Percentiles rank a stretch among this genome's conserved stretches.
These are phyloP conservation scores for Bungarus multicinctus DNA, from an alignment of 2,113 vertebrate species.

Conservation along the genomic window DNA sequence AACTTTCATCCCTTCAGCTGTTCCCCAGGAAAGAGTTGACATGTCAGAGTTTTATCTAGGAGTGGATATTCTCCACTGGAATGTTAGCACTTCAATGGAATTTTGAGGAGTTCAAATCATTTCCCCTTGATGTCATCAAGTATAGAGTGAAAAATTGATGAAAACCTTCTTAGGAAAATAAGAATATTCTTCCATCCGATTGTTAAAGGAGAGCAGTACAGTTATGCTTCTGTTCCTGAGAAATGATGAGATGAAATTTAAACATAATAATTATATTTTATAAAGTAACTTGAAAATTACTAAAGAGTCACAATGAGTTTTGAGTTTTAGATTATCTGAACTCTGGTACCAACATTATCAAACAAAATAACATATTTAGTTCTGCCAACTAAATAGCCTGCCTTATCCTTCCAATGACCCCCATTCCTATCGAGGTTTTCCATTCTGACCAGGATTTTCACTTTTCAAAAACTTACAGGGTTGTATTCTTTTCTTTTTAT, in stretches of 20 bases:
- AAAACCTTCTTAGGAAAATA: slow-evolving; percentile 18
- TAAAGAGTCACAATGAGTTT: not conserved
- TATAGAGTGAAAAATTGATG: not conserved
- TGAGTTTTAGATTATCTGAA: not conserved
- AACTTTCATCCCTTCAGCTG: not conserved
- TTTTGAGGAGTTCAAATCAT: not conserved
- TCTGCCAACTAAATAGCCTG: not conserved
- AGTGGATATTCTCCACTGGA: not conserved
- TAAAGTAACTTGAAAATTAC: not conserved
- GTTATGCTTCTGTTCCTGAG: not conserved
- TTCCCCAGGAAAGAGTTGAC: not conserved
- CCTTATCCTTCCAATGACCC: not conserved
- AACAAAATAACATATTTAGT: not conserved
- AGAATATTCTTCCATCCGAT: not conserved
- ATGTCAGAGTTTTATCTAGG: not conserved
- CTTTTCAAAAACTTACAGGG: not conserved
- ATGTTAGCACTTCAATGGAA: slow-evolving; percentile 12
- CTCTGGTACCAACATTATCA: not conserved
- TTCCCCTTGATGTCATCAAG: slow-evolving; percentile 10
- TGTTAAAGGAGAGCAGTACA: slow-evolving; percentile 20
- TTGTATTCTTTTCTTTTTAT: not conserved
- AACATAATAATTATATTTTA: not conserved
- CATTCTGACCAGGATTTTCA: not conserved
- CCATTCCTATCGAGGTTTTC: not conserved
- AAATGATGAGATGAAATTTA: not conserved